phyloP scores from a whole-genome alignment of 2,113 vertebrate species.

The Aix galericulata region DNA sequence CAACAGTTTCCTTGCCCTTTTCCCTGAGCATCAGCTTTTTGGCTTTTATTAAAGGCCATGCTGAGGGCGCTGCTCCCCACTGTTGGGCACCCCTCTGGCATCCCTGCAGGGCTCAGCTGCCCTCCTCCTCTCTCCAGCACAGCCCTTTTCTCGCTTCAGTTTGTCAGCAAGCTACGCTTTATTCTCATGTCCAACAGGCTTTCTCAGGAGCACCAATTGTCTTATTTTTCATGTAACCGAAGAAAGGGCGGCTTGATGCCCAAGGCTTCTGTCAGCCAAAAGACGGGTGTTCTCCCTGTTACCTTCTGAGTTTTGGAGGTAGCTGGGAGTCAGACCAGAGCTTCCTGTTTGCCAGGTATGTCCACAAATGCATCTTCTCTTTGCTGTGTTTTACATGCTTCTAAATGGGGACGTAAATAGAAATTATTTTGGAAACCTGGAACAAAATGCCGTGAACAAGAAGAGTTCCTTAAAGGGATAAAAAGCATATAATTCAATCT shows the following conservation, averaged over 20 bases:
- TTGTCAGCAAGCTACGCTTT: not conserved
- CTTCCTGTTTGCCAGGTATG: not conserved
- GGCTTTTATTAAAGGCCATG: not conserved
- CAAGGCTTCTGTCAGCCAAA: not conserved
- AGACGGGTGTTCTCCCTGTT: not conserved
- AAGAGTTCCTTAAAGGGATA: conserved; percentile 19
- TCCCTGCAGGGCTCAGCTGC: not conserved
- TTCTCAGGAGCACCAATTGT: not conserved
- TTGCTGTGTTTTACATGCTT: not conserved
- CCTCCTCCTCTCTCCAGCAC: too few relatives aligned
- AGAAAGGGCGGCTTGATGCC: not conserved
- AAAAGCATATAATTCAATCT: conserved; percentile 36
- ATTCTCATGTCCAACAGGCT: not conserved
- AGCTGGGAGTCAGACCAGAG: not conserved
- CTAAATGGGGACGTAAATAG: not conserved
- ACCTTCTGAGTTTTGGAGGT: not conserved
- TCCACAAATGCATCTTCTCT: not conserved
- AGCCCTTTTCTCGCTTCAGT: not conserved
- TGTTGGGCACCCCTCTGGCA: not conserved
- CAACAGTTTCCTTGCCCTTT: not conserved
- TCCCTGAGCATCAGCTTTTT: not conserved
- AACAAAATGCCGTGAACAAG: not conserved
- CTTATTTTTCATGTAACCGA: not conserved
- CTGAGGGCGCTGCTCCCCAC: rapidly evolving
- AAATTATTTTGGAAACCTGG: conserved; percentile 5